Base-by-base conservation (phyloP, 1,140 invertebrate species). In the Bactericera cockerelli region DNA sequence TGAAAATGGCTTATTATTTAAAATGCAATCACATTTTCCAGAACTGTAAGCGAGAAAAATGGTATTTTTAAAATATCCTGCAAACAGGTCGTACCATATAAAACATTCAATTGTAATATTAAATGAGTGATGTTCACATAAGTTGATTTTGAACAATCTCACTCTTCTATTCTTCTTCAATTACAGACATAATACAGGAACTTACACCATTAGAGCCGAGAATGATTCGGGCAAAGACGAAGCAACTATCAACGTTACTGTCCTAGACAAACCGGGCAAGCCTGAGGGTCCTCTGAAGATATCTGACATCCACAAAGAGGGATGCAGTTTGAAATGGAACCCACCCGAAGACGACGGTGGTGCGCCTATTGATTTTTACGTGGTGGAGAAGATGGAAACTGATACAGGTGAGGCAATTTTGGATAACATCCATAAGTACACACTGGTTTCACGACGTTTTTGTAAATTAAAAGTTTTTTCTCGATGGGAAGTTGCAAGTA, bases 291-390 rank as follows among this genome's bases (percentile, higher is more conserved):
- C 93, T 1, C 74, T 98, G 2, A 88, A 90, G 71, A 83, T 92
- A 16, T 82, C 83, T 3, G 91, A 97, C 71, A 80, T 98, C 1
- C 91, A 91, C 70, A 89, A 91, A 67, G 93, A 98, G 70, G 90
- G 92, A 16, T 94, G 89, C 67, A 89, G 81, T 2, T 75, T 98
- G 0, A 87, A 92, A 72, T 98, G 94, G 94, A 90, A 93, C 68
- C 82, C 89, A 63, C 94, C 94, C 21, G 72, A 81, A 59, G 86
- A 92, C 71, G 91, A 96, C 75, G 93, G 93, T 57, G 93, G 93
- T 59, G 79, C 83, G 8, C 90, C 92, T 1, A 83, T 98, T 62
- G 89, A 93, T 62, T 83, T 89, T 68, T 97, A 96, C 68, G 76
- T 87, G 42, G 87, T 97, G 16, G 93, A 96, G 69, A 95, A 95